Base-by-base conservation (phyloP, 2,797 vertebrate species). In the Merluccius polli region DNA sequence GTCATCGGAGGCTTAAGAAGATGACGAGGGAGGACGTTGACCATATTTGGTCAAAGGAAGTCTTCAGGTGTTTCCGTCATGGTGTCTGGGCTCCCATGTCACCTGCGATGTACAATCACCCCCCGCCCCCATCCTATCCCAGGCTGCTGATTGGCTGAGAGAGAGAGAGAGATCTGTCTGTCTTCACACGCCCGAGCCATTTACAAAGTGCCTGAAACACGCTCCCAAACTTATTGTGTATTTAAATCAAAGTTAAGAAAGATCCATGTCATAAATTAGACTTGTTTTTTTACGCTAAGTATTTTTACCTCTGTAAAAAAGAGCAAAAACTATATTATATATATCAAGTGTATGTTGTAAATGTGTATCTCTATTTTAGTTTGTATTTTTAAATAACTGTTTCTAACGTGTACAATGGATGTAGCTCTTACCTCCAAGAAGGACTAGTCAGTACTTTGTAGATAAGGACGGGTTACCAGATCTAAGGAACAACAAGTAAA, bases 311-410 rank as follows among this genome's bases (percentile, higher is more conserved):
- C 95, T 94, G 95, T 97, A 91, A 91, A 92, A 91, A 87, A 92
- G 90, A 90, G 94, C 94, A 96, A 96, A 92, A 91, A 95, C 93
- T 93, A 94, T 95, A 92, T 91, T 91, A 89, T 88, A 97, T 94
- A 95, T 95, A 96, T 91, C 94, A 95, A 95, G 93, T 96, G 94
- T 98, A 96, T 97, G 96, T 97, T 97, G 96, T 98, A 97, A 94
- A 97, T 98, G 97, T 97, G 97, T 96, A 96, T 96, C 97, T 96
- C 93, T 95, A 91, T 95, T 90, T 87, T 85, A 52, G 83, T 84
- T 85, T 86, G 89, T 90, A 69, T 86, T 88, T 87, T 81, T 70
- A 85, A 90, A 90, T 87, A 88, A 90, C 87, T 84, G 87, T 97
- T 97, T 96, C 95, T 96, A 97, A 96, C 95, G 95, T 96, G 95